Conservation (phyloP, 2,888 invertebrate species). For the Carpatolechia fugitivella region DNA sequence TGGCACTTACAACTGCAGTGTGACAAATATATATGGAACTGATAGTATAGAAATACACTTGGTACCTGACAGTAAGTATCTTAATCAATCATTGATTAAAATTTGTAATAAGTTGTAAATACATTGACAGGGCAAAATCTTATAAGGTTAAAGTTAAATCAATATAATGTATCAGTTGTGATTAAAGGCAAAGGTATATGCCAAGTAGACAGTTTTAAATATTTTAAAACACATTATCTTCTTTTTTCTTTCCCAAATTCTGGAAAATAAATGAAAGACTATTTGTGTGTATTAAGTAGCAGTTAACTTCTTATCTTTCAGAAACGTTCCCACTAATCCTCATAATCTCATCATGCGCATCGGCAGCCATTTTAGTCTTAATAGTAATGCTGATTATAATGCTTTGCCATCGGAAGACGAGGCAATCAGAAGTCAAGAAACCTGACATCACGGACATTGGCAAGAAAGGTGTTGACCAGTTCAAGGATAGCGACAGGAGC, state of each 20-base stretch:
- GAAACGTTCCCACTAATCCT: slow-evolving; percentile 87
- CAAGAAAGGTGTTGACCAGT: slow-evolving; percentile 59
- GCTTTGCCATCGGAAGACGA: slow-evolving; percentile 83
- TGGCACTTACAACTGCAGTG: slow-evolving; percentile 95
- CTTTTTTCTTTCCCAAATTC: too few relatives aligned
- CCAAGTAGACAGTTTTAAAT: too few relatives aligned
- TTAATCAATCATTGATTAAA: too few relatives aligned
- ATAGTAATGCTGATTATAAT: slow-evolving; percentile 87
- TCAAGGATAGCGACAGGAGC: slow-evolving; percentile 89
- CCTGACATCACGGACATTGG: slow-evolving; percentile 71
- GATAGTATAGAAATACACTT: slow-evolving; percentile 91
- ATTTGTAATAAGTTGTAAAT: too few relatives aligned
- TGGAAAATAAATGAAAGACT: too few relatives aligned
- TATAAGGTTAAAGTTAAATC: too few relatives aligned
- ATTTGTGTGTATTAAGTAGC: too few relatives aligned
- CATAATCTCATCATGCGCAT: slow-evolving; percentile 86
- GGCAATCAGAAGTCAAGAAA: slow-evolving; percentile 77
- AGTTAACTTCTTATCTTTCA: slow-evolving; percentile 57
- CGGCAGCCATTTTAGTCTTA: slow-evolving; percentile 88
- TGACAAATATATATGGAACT: slow-evolving; percentile 93
- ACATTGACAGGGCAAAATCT: too few relatives aligned
- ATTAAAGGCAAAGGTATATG: background rate
- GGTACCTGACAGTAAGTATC: slow-evolving; percentile 91
- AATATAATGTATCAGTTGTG: background rate
- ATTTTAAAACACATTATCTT: too few relatives aligned